Percentiles rank a stretch among this genome's conserved stretches.
These are phyloP conservation scores for Noctua janthina DNA, from an alignment of 2,888 invertebrate genomes.

Conservation along the genomic window DNA sequence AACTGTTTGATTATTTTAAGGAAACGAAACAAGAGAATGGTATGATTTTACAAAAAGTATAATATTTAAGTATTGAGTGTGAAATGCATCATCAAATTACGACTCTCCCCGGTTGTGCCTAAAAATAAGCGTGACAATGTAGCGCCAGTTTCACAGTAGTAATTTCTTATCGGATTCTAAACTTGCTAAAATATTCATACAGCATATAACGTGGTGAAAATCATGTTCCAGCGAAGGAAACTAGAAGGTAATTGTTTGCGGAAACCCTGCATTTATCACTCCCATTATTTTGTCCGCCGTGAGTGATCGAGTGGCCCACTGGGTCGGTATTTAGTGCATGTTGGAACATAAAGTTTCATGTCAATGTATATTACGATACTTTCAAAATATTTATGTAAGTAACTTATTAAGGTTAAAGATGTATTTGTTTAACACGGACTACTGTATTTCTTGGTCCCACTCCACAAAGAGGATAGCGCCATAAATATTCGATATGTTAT, in stretches of 20 bases:
- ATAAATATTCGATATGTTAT: constrained; percentile 71
- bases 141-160: constrained; percentile 24
- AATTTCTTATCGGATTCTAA: constrained; percentile 40
- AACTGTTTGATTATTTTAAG: neutral
- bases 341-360: constrained; percentile 20
- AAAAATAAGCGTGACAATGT: neutral
- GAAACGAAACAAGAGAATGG: neutral
- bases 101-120: neutral
- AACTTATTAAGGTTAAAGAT: neutral
- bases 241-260: constrained; percentile 72
- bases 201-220: constrained; percentile 54
- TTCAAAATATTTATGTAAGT: neutral
- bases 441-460: constrained; percentile 46
- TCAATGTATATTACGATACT: constrained; percentile 15
- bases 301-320: constrained; percentile 71
- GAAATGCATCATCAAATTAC: neutral
- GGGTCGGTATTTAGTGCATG: constrained; percentile 43
- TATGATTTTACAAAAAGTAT: neutral
- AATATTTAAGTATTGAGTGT: neutral
- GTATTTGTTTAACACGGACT: constrained; percentile 46
- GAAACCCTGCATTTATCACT: constrained; percentile 74
- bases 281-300: constrained; percentile 75
- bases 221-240: constrained; percentile 57
- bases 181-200: constrained; percentile 61
- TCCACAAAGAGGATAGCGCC: constrained; percentile 61